Percentiles rank a stretch among this genome's conserved stretches.
phyloP scores from a whole-genome alignment of 2,797 vertebrate species.

The Molothrus ater region DNA sequence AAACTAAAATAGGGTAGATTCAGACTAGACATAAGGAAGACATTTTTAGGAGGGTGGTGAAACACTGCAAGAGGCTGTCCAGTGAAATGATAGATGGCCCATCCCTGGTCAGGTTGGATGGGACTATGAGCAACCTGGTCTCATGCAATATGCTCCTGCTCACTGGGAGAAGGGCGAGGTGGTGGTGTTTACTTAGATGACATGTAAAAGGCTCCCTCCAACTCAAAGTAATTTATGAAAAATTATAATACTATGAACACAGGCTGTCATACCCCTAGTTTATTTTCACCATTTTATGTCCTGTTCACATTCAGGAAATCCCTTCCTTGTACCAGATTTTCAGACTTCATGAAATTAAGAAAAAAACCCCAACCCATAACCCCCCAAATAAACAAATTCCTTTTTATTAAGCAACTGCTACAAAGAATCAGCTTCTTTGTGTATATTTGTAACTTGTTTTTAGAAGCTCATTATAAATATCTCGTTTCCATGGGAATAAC shows the following conservation, averaged over 20 bases:
- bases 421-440: not conserved
- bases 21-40: not conserved
- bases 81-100: not conserved
- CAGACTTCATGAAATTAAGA: not conserved
- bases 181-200: not conserved
- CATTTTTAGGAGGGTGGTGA: not conserved
- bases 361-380: not conserved
- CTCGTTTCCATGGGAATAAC: constrained; percentile 11
- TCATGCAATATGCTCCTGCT: not conserved
- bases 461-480: constrained; percentile 18
- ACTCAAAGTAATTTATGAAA: not conserved
- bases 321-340: not conserved
- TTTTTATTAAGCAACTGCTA: not conserved
- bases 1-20: not conserved
- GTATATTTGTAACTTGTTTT: constrained; percentile 4
- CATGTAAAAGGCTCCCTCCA: not conserved
- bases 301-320: not conserved
- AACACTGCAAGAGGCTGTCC: not conserved
- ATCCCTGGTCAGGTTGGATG: not conserved
- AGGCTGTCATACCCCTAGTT: not conserved
- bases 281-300: not conserved
- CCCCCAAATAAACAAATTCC: not conserved
- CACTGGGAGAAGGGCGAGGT: accelerated
- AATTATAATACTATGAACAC: not conserved
- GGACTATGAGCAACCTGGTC: not conserved